Evolutionary conservation across 2,888 invertebrate species (phyloP), one percentile per base, ranked within the genome.

Genomic region (Lepidochitona cinerea): DNA sequence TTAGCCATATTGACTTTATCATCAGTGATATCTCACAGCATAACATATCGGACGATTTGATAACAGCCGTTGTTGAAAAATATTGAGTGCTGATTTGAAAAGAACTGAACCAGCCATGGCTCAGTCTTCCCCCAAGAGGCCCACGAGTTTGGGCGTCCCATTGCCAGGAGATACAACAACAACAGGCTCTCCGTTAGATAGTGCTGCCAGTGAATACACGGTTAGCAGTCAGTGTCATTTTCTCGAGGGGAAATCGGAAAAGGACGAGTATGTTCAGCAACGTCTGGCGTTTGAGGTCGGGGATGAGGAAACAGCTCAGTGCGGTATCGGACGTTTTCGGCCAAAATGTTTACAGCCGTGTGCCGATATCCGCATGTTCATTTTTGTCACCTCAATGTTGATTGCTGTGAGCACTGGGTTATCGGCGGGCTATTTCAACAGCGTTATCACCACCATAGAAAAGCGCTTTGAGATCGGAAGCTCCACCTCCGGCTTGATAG

Each of bases 391-490:
- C 81, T 90, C 89, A 71, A 33, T 89, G 41, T 78, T 90, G 33
- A 82, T 89, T 18, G 85, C 85, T 66, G 84, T 89, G 68, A 85
- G 89, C 6, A 88, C 89, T 0, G 87, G 89, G 0, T 77, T 91
- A 65, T 85, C 88, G 7, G 88, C 90, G 0, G 91, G 91, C 7
- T 91, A 91, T 79, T 82, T 90, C 36, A 89, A 86, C 81, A 89
- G 89, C 71, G 97, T 98, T 91, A 97, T 98, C 91, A 97, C 97
- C 82, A 98, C 97, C 73, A 97, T 98, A 87, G 97, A 98, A 92
- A 97, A 97, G 91, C 94, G 97, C 65, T 93, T 92, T 79, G 97
- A 97, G 91, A 96, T 97, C 88, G 97, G 97, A 76, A 97, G 97
- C 90, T 95, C 96, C 89, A 94, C 96, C 81, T 96, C 97, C 69